Conservation (phyloP, 2,797 vertebrate species). For the Chloroceryle amazona region DNA sequence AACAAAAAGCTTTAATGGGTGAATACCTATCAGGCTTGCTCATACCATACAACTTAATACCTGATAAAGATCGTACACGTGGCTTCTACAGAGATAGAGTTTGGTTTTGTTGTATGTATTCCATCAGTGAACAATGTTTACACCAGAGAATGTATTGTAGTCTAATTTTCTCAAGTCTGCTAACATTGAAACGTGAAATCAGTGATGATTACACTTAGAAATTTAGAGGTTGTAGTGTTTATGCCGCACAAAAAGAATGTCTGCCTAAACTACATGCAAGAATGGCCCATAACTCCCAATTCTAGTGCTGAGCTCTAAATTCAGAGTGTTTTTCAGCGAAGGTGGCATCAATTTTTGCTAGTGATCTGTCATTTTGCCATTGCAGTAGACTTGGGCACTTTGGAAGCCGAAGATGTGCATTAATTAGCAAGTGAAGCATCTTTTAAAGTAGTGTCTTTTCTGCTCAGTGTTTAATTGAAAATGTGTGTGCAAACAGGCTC, state of each 20-base stretch:
- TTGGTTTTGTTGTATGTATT: not conserved
- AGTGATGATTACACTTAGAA: not conserved
- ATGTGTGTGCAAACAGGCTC: accelerated
- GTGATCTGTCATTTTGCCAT: not conserved
- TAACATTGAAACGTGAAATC: not conserved
- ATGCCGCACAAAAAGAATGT: not conserved
- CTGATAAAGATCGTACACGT: accelerated
- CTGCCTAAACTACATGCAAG: not conserved
- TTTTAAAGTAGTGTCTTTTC: not conserved
- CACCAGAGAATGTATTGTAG: not conserved
- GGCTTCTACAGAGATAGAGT: not conserved
- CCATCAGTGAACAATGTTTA: not conserved
- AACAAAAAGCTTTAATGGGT: not conserved
- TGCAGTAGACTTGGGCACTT: not conserved
- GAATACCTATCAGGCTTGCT: not conserved
- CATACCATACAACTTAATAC: not conserved
- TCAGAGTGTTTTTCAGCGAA: not conserved
- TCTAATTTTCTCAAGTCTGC: not conserved
- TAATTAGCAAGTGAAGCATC: not conserved
- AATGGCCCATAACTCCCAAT: not conserved
- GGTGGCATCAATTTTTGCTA: not conserved
- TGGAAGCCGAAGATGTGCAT: not conserved
- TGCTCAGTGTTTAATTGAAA: not conserved
- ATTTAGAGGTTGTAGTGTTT: not conserved
- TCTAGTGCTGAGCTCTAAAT: not conserved